Evolutionary conservation across 2,113 vertebrate genomes (phyloP).

Genomic region (Sinocyclocheilus anshuiensis): DNA sequence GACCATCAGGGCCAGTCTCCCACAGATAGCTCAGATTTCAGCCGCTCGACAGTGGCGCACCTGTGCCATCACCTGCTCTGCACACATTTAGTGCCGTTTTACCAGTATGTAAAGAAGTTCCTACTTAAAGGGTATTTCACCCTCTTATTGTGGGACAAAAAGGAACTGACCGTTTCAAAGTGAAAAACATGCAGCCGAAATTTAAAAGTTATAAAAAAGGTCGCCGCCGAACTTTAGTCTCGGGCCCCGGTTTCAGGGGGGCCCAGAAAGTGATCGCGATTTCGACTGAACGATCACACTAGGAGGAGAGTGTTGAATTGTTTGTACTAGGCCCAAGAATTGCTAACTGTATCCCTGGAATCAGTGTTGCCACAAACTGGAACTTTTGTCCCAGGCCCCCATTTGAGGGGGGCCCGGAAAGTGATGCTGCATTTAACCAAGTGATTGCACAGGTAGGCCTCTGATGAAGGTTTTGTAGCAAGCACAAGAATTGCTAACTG

Average conservation of each 20-base stretch:
- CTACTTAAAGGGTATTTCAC: slow-evolving; percentile 4
- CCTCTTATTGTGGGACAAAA: background rate
- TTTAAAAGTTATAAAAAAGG: too few species aligned
- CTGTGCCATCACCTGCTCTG: slow-evolving; percentile 54
- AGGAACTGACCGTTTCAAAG: background rate
- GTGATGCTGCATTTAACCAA: background rate
- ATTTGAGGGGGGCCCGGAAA: background rate
- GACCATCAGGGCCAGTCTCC: slow-evolving; percentile 70
- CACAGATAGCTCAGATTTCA: slow-evolving; percentile 71
- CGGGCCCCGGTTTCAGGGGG: background rate
- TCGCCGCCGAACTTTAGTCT: background rate
- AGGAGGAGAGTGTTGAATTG: background rate
- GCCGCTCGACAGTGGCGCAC: slow-evolving; percentile 47
- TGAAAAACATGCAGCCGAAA: background rate
- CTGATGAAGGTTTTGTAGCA: background rate
- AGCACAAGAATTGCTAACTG: background rate
- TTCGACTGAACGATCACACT: background rate
- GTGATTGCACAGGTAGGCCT: background rate
- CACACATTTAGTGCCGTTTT: slow-evolving; percentile 4
- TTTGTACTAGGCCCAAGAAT: too few species aligned
- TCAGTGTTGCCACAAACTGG: background rate
- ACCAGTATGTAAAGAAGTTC: background rate
- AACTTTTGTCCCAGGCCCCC: background rate
- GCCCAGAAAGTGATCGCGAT: background rate
- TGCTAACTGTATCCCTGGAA: background rate